phyloP scores from a whole-genome alignment of 37 sponge, comb jelly and placozoan genomes.

The Spongilla lacustris region DNA sequence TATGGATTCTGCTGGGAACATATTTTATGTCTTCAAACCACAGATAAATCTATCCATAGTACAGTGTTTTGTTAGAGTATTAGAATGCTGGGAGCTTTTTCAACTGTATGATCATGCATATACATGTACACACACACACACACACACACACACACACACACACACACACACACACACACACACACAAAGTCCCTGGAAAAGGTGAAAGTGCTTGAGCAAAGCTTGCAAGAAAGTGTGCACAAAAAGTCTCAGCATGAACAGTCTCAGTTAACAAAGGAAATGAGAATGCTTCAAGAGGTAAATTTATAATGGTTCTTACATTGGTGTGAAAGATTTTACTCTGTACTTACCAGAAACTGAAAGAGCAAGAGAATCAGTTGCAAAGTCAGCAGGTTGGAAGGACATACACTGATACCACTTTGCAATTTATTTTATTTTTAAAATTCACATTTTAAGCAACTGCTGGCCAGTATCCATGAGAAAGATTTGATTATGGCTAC shows the following conservation, averaged over 20 bases:
- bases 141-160: conserved; percentile 29
- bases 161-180: neutral
- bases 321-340: neutral
- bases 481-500: neutral
- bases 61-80: too few species aligned
- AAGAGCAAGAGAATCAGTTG: conserved; percentile 33
- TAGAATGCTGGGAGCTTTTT: too few species aligned
- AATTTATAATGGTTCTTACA: neutral
- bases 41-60: too few species aligned
- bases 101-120: too few species aligned
- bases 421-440: neutral
- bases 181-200: conserved; percentile 11
- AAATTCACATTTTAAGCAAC: neutral
- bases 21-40: too few species aligned
- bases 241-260: neutral
- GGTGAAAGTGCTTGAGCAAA: conserved; percentile 8
- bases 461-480: neutral
- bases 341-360: conserved; percentile 21
- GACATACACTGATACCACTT: neutral
- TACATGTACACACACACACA: conserved; percentile 17
- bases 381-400: conserved; percentile 9
- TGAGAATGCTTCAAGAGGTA: conserved; percentile 12
- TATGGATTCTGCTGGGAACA: too few species aligned
- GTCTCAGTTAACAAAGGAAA: neutral
- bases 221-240: neutral